phyloP scores from a whole-genome alignment of 2,888 invertebrate genomes.

The Seladonia tumulorum region DNA sequence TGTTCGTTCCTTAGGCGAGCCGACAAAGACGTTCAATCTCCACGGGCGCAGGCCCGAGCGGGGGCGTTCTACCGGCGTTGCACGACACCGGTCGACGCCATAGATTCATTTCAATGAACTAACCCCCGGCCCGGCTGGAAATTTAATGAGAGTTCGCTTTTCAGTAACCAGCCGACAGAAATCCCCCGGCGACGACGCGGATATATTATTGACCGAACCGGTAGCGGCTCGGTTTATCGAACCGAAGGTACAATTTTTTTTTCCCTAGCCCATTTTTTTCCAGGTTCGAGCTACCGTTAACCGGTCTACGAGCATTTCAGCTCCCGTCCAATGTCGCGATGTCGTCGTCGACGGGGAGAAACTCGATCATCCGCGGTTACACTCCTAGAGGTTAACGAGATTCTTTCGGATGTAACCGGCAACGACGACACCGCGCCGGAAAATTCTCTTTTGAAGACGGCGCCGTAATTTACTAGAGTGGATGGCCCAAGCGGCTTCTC shows the following conservation, averaged over 20 bases:
- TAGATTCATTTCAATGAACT: constrained; percentile 80
- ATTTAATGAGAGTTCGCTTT: constrained; percentile 81
- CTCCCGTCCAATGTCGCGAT: constrained; percentile 15
- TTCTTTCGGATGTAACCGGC: constrained; percentile 42
- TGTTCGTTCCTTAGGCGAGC: constrained; percentile 17
- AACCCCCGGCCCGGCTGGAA: constrained; percentile 71
- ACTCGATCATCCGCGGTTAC: constrained; percentile 53
- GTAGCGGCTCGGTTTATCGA: background rate
- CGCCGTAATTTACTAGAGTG: constrained; percentile 45
- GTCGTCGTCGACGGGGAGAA: constrained; percentile 16
- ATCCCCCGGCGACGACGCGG: constrained; percentile 42
- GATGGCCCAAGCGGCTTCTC: constrained; percentile 23
- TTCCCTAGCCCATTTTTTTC: background rate
- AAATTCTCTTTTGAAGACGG: constrained; percentile 26
- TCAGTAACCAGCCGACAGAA: constrained; percentile 61
- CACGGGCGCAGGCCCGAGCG: background rate
- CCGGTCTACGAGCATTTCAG: constrained; percentile 21
- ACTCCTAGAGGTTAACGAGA: constrained; percentile 61
- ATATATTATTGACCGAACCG: constrained; percentile 68
- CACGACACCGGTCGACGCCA: constrained; percentile 52
- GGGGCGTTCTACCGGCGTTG: constrained; percentile 8
- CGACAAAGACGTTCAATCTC: constrained; percentile 32
- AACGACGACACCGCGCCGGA: constrained; percentile 5
- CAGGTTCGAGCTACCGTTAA: constrained; percentile 6
- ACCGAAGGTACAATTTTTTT: constrained; percentile 45